These are phyloP conservation scores for Saturnia pavonia DNA, from an alignment of 2,888 invertebrate genomes.

Conservation along the genomic window DNA sequence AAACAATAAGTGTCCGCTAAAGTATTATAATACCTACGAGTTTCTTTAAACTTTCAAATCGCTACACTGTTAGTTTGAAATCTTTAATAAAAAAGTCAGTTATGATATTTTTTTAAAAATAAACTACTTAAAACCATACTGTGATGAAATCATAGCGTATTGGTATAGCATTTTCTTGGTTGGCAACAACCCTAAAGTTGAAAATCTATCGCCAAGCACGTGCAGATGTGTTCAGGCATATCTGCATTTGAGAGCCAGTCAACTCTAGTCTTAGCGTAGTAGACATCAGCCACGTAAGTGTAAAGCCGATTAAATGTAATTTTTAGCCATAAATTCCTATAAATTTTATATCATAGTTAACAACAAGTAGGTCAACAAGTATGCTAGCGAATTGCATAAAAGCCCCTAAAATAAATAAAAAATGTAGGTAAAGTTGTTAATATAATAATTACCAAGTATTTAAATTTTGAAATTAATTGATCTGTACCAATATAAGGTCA, in stretches of 20 bases:
- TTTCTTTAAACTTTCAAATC: neutral
- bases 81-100: neutral
- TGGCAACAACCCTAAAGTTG: neutral
- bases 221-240: neutral
- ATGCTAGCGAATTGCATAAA: too few relatives aligned
- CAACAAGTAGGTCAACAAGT: too few relatives aligned
- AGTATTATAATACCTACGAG: neutral
- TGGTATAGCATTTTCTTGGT: neutral
- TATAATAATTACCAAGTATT: neutral
- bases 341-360: too few relatives aligned
- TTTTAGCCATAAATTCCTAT: too few relatives aligned
- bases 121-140: neutral
- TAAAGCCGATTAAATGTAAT: too few relatives aligned
- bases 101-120: neutral
- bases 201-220: neutral
- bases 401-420: neutral
- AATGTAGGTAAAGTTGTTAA: neutral
- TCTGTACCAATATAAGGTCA: neutral
- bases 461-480: neutral
- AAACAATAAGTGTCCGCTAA: neutral
- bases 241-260: neutral
- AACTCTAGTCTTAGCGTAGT: neutral
- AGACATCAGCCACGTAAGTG: too few relatives aligned
- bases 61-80: neutral
- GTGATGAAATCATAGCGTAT: neutral